Evolutionary conservation across 2,797 vertebrate genomes (phyloP).

Genomic region (Phataginus tetradactyla): DNA sequence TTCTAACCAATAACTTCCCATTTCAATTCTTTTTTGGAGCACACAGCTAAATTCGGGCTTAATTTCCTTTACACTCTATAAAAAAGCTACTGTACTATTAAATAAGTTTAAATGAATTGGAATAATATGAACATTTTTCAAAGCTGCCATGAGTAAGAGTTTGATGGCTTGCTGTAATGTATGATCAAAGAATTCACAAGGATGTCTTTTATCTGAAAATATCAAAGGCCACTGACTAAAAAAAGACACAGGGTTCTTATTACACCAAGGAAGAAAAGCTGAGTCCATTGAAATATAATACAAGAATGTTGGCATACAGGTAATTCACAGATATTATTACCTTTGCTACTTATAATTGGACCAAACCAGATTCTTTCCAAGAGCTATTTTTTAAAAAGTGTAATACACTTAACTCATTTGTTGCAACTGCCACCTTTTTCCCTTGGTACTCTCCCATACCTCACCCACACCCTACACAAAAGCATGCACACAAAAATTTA

Average conservation of each 20-base stretch:
- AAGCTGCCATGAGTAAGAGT: slow-evolving; percentile 7
- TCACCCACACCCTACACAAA: neutral
- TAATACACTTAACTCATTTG: neutral
- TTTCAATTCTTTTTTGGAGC: neutral
- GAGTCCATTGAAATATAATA: slow-evolving; percentile 71
- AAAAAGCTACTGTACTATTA: slow-evolving; percentile 29
- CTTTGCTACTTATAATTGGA: slow-evolving; percentile 62
- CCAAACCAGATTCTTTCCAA: slow-evolving; percentile 53
- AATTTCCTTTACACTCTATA: slow-evolving; percentile 24
- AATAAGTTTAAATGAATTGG: slow-evolving; percentile 47
- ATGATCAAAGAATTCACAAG: slow-evolving; percentile 71
- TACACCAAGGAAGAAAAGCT: slow-evolving; percentile 68
- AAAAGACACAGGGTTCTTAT: slow-evolving; percentile 71
- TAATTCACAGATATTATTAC: slow-evolving; percentile 74
- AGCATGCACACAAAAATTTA: neutral
- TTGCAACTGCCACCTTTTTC: neutral
- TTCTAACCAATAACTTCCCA: neutral
- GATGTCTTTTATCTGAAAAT: slow-evolving; percentile 73
- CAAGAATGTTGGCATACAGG: slow-evolving; percentile 78
- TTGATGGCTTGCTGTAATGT: neutral
- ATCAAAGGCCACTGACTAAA: slow-evolving; percentile 76
- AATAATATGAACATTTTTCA: slow-evolving; percentile 51
- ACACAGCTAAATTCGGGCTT: slow-evolving; percentile 29
- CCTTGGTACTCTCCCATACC: neutral
- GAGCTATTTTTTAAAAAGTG: slow-evolving; percentile 44